Base-by-base conservation (phyloP, 64 coral and sea anemone species). In the Orbicella faveolata region DNA sequence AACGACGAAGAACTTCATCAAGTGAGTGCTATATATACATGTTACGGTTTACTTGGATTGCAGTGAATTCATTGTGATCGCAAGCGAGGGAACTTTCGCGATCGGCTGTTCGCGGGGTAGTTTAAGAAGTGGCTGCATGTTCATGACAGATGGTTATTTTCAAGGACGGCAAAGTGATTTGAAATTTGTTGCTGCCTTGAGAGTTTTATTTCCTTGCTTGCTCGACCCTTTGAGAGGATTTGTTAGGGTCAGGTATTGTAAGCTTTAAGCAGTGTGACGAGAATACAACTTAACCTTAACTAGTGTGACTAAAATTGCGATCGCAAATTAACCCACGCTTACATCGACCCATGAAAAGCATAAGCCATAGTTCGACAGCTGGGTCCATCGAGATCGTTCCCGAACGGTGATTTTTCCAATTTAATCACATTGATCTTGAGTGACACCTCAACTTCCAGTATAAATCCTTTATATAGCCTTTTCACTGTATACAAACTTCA, bases 1-100 rank as follows among this genome's bases (percentile, higher is more conserved):
- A 99, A 99, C 89, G 97, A 99, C 41, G 97, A 99, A 80, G 97
- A 99, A 87, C 80, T 99, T 8, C 97, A 99, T 39, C 89, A 95
- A 86, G 97, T 95, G 48, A 64, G 91, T 99, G 73, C 39, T 75
- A 7, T 9, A 11, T 41, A n/a, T 79, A 0, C 16, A 7, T 15
- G 14, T 41, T 59, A 15, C 2, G 23, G 78, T 63, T 84, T 39
- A 1, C 41, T 78, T 7, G 19, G 19, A n/a, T 12, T 41, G 39
- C 12, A 74, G 33, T 15, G 30, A 26, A 76, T 16, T 59, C 10
- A 59, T 59, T 16, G 17, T 51, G 74, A 41, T 76, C 74, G 74
- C 17, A 15, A 25, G 20, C 48, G 51, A 78, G 48, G 39, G 41
- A 44, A 52, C 48, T 23, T 23, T 20, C 2, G 5, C 44, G 52